A percentile compares a stretch with the other conserved stretches of the same genome.
Conservation (phyloP, 2,113 vertebrate genomes). For the Anarhynchus alexandrinus region DNA sequence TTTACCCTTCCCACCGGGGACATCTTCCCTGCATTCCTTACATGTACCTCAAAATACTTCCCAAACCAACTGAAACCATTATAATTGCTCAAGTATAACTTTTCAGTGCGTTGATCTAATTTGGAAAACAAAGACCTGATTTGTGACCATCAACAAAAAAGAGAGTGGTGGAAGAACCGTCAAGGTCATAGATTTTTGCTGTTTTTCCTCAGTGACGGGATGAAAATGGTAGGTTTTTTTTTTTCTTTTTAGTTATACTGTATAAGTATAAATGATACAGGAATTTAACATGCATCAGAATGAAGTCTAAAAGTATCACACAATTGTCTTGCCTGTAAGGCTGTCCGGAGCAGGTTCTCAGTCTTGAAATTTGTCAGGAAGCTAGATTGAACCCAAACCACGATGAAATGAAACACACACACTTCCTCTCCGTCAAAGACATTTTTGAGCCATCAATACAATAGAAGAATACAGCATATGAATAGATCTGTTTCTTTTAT, state of each 20-base stretch:
- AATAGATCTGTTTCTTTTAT: slow-evolving; percentile 23
- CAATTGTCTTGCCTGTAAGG: not conserved
- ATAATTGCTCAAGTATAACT: not conserved
- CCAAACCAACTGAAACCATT: not conserved
- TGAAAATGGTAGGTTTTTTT: not conserved
- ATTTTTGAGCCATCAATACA: not conserved
- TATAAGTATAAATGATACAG: not conserved
- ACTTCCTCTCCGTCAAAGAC: not conserved
- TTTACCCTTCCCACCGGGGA: not conserved
- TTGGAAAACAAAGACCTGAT: not conserved
- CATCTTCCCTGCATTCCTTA: not conserved
- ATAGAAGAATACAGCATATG: not conserved
- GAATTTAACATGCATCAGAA: not conserved
- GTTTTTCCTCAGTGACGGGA: not conserved
- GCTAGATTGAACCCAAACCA: not conserved
- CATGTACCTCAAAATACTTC: not conserved
- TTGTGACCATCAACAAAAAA: not conserved
- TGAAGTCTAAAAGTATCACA: not conserved
- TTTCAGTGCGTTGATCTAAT: not conserved
- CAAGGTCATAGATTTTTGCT: not conserved
- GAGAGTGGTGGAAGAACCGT: not conserved
- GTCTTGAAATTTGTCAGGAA: not conserved
- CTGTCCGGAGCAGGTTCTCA: not conserved
- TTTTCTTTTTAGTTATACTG: not conserved
- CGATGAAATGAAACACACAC: not conserved